These are phyloP conservation scores for Noctilio leporinus DNA, from an alignment of 2,113 vertebrate genomes.

Conservation along the genomic window DNA sequence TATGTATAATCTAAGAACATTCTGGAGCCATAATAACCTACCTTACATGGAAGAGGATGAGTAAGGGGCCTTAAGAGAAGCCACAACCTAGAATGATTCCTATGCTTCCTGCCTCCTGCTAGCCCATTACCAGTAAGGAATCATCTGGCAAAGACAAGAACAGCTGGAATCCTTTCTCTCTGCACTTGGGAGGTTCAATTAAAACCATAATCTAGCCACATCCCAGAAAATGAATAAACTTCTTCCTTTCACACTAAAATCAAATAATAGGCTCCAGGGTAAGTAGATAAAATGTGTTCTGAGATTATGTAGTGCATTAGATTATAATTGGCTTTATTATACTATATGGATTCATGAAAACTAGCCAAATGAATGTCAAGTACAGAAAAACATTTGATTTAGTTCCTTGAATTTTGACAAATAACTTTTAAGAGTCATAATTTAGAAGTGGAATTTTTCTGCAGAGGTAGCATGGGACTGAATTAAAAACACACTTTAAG, in stretches of 20 bases:
- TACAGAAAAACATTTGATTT: neutral
- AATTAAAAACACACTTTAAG: constrained; percentile 9
- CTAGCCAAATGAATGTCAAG: neutral
- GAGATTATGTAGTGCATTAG: neutral
- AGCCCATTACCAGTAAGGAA: neutral
- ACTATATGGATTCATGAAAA: neutral
- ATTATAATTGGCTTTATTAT: neutral
- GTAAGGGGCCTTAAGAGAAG: neutral
- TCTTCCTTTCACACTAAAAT: neutral
- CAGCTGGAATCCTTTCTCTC: neutral
- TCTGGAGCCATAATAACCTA: neutral
- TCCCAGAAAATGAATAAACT: neutral
- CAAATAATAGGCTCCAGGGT: neutral
- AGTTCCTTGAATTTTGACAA: neutral
- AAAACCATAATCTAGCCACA: neutral
- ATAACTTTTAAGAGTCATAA: neutral
- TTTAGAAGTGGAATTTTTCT: neutral
- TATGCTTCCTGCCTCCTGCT: neutral
- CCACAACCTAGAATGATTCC: neutral
- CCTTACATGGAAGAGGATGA: neutral
- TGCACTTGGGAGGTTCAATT: neutral
- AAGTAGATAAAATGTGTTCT: neutral
- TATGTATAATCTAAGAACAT: neutral
- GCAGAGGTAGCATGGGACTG: neutral
- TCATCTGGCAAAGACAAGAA: neutral